Evolutionary conservation across 2,797 vertebrate genomes (phyloP), one percentile per base, ranked within the genome.

Genomic region (Tarsius wallacei): DNA sequence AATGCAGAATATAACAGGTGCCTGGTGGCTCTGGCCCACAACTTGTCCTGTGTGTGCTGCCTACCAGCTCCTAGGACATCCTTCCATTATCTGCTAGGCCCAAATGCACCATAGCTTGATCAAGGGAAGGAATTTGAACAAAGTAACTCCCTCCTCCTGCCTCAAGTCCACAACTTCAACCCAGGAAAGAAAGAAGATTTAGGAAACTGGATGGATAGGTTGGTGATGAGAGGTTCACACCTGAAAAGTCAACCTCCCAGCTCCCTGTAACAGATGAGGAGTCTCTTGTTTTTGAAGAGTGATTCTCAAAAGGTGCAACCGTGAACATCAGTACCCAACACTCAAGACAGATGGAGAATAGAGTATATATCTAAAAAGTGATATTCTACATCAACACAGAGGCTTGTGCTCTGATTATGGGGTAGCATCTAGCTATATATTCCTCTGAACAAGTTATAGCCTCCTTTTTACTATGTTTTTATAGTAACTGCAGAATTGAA

Each of bases 161-260:
- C 57, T 68, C 42, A 26, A 36, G 5, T 1, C 22, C 57, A 63
- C 33, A 87, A 5, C 7, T 91, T 47, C 22, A 64, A 28, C 2
- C 3, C 57, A 16, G n/a, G 36, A 36, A 91, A 76, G 12, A 95
- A 1, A 7, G 47, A 85, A 59, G 2, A 33, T 22, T 5, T 42
- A 10, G 42, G 5, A 15, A 31, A 7, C 21, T 42, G 1, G 7
- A 26, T 19, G 73, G 19, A 15, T 64, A 1, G 3, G 4, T 0
- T 68, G n/a, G 8, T 70, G 33, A 36, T n/a, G 17, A 51, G 31
- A 76, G n/a, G 7, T 9, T 94, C 42, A 42, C 7, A 42, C 80
- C 28, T n/a, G 19, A 6, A 5, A 36, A 22, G 16, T 36, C 26
- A 90, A 31, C 19, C 21, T 49, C 33, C 19, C 53, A 4, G 16